Evolutionary conservation across 2,797 vertebrate species (phyloP).

Genomic region (Synaphobranchus kaupii): DNA sequence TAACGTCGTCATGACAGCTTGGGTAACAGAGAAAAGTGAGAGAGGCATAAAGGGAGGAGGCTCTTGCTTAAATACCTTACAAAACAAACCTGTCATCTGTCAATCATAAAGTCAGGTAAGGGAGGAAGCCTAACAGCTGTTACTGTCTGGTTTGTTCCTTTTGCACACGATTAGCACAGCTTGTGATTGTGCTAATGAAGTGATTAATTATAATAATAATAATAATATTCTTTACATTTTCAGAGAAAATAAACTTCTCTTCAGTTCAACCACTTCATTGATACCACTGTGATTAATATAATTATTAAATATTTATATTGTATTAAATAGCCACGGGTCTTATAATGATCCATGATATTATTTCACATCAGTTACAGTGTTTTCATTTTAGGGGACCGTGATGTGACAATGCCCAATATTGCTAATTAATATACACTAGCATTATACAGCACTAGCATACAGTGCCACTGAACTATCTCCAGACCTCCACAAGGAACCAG

Average conservation of each 20-base stretch:
- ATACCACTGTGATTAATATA: too few species aligned
- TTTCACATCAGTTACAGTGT: too few species aligned
- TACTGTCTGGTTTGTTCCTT: neutral
- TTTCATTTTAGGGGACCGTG: too few species aligned
- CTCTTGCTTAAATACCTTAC: neutral
- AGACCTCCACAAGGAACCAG: neutral
- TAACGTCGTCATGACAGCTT: neutral
- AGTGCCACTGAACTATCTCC: neutral
- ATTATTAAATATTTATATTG: too few species aligned
- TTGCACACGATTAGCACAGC: neutral
- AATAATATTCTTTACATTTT: too few species aligned
- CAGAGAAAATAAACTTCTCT: too few species aligned
- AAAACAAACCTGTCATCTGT: neutral
- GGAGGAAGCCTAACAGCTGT: neutral
- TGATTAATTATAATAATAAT: neutral
- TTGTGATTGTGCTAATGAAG: neutral
- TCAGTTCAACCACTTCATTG: too few species aligned
- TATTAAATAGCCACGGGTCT: too few species aligned
- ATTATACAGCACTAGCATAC: neutral
- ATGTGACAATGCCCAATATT: too few species aligned
- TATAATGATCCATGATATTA: too few species aligned
- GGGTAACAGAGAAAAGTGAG: neutral
- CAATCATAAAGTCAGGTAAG: neutral
- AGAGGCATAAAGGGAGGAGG: neutral
- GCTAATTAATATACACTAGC: neutral